Evolutionary conservation across 2,113 vertebrate genomes (phyloP).

Genomic region (Syngnathus floridae): DNA sequence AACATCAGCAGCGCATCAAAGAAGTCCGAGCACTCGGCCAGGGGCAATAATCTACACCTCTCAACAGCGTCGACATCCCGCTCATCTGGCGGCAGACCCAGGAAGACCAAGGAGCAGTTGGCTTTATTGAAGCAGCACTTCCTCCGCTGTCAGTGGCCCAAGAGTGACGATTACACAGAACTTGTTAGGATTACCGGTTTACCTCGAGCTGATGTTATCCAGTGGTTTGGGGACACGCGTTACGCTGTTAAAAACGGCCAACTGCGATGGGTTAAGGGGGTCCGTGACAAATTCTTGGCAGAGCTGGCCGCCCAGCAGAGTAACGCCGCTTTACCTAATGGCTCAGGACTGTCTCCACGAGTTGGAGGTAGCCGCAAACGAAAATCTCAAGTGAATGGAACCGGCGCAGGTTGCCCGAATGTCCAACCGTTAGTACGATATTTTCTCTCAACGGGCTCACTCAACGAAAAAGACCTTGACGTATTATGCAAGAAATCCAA

Average conservation of each 20-base stretch:
- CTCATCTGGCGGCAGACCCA: conserved; percentile 71
- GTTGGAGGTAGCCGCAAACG: conserved; percentile 59
- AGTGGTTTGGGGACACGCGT: conserved; percentile 89
- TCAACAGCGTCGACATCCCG: conserved; percentile 61
- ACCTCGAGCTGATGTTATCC: conserved; percentile 83
- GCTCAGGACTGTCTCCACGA: conserved; percentile 35
- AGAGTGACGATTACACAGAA: conserved; percentile 79
- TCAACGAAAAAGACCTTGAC: conserved; percentile 74
- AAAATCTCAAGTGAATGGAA: conserved; percentile 50
- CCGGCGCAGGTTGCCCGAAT: conserved; percentile 49
- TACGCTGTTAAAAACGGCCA: conserved; percentile 89
- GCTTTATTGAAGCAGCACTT: conserved; percentile 83
- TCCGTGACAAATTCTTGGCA: conserved; percentile 71
- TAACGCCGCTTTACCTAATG: conserved; percentile 40
- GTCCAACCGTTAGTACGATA: conserved; percentile 61
- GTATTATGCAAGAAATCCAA: conserved; percentile 70
- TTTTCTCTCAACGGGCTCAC: conserved; percentile 52
- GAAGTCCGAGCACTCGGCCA: conserved; percentile 54
- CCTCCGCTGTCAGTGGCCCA: conserved; percentile 82
- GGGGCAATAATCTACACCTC: conserved; percentile 42
- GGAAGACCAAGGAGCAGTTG: conserved; percentile 87
- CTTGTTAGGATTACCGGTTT: conserved; percentile 80
- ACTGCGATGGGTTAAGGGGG: conserved; percentile 79
- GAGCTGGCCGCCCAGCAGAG: conserved; percentile 66
- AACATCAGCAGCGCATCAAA: conserved; percentile 47